phyloP scores from a whole-genome alignment of 2,888 invertebrate genomes.

The Hirtodrosophila confusa region DNA sequence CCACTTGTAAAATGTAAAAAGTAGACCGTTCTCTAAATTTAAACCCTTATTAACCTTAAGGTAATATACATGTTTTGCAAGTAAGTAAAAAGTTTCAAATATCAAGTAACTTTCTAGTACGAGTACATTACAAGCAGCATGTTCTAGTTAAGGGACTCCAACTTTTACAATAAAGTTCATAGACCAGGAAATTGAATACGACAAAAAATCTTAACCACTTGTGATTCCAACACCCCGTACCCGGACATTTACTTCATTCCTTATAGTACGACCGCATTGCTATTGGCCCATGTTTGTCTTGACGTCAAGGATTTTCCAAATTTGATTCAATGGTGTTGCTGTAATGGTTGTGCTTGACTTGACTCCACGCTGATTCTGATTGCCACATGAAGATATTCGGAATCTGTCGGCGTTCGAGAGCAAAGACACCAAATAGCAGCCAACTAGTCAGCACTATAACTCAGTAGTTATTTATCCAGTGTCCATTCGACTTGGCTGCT shows the following conservation, averaged over 20 bases:
- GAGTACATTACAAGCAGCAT: no score
- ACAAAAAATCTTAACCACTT: slow-evolving; percentile 79
- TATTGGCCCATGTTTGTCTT: slow-evolving; percentile 61
- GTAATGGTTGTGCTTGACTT: slow-evolving; percentile 24
- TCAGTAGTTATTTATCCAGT: slow-evolving; percentile 76
- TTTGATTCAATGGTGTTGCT: slow-evolving; percentile 61
- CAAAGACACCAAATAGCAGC: slow-evolving; percentile 36
- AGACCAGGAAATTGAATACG: slow-evolving; percentile 74
- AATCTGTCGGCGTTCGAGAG: slow-evolving; percentile 56
- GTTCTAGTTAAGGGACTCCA: slow-evolving; percentile 34
- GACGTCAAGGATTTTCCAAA: slow-evolving; percentile 73
- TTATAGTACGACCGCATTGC: slow-evolving; percentile 29
- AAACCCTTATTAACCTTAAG: no score
- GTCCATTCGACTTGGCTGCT: slow-evolving; percentile 71
- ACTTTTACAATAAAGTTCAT: slow-evolving; percentile 27
- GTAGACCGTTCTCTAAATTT: no score
- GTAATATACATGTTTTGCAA: no score
- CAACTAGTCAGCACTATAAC: slow-evolving; percentile 63
- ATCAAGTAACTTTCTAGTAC: no score
- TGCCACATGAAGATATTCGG: slow-evolving; percentile 75
- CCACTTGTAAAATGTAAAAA: no score
- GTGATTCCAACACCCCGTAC: slow-evolving; percentile 35
- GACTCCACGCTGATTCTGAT: slow-evolving; percentile 61
- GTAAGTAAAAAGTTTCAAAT: no score
- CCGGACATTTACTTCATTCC: slow-evolving; percentile 53